phyloP scores from a whole-genome alignment of 2,113 vertebrate species.

The Brachypteracias leptosomus region DNA sequence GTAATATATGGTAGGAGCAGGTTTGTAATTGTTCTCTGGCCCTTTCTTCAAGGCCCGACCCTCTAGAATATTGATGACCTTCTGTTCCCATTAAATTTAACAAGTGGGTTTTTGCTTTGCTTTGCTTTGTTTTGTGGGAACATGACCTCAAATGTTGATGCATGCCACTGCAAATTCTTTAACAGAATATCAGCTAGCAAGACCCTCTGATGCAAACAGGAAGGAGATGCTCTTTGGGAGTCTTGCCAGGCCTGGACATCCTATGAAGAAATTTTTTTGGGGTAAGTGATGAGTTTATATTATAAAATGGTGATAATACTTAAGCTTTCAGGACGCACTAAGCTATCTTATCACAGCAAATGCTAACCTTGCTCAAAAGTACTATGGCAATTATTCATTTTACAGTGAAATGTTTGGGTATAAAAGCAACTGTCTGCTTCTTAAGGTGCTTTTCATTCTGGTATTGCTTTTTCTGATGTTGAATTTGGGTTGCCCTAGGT shows the following conservation, averaged over 20 bases:
- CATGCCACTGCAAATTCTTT: slow-evolving; percentile 18
- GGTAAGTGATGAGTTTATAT: slow-evolving; percentile 73
- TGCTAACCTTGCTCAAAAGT: not conserved
- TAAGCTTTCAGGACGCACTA: not conserved
- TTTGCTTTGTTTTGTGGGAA: not conserved
- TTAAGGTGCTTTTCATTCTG: not conserved
- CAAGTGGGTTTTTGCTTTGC: not conserved
- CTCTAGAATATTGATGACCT: not conserved
- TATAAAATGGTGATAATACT: not conserved
- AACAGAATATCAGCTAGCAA: slow-evolving; percentile 91
- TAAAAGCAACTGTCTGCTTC: not conserved
- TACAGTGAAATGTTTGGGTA: not conserved
- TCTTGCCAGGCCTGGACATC: slow-evolving; percentile 89
- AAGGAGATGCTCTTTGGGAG: slow-evolving; percentile 96
- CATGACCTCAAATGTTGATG: not conserved
- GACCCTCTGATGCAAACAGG: slow-evolving; percentile 91
- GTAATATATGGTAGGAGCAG: not conserved
- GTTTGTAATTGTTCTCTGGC: not conserved
- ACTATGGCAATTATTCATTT: not conserved
- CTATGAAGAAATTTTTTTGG: slow-evolving; percentile 98
- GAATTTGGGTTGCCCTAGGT: not conserved
- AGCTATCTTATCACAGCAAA: not conserved
- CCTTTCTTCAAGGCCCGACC: not conserved
- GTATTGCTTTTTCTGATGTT: not conserved
- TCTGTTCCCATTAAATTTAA: not conserved